Evolutionary conservation across 1,140 invertebrate genomes (phyloP).

Genomic region (Aphaenogaster rudis): DNA sequence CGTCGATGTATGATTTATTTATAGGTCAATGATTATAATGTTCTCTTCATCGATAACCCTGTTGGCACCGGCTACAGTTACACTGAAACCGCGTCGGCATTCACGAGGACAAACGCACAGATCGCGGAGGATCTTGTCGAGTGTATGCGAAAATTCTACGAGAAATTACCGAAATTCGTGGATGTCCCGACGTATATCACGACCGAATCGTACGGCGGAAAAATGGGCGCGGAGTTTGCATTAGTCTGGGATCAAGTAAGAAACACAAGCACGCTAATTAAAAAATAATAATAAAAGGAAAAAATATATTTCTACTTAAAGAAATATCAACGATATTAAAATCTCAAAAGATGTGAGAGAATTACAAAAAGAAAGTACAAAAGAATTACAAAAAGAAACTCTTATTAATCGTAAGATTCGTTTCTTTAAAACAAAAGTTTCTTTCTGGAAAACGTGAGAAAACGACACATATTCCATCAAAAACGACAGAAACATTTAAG

Average conservation of each 20-base stretch:
- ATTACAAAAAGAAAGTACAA: too few relatives aligned
- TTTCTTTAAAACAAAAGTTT: background rate
- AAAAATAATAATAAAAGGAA: background rate
- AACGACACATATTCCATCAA: background rate
- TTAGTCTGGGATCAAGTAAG: constrained; percentile 88
- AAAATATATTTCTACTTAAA: background rate
- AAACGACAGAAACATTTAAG: background rate
- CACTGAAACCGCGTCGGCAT: constrained; percentile 88
- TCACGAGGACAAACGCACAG: constrained; percentile 90
- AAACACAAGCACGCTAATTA: background rate
- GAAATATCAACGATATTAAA: background rate
- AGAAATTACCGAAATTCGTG: constrained; percentile 89
- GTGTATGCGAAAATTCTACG: constrained; percentile 90
- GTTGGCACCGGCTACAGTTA: constrained; percentile 96
- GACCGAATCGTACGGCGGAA: constrained; percentile 95
- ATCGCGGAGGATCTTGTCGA: constrained; percentile 93
- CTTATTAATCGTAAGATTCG: background rate
- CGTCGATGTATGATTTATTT: background rate
- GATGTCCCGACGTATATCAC: constrained; percentile 93
- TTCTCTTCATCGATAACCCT: constrained; percentile 96
- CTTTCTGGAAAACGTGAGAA: background rate
- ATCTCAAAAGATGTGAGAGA: background rate
- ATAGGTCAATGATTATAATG: constrained; percentile 92
- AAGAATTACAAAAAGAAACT: background rate
- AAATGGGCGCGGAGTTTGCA: constrained; percentile 95